phyloP scores from a whole-genome alignment of 1,140 invertebrate genomes.

The Zaprionus camerounensis region DNA sequence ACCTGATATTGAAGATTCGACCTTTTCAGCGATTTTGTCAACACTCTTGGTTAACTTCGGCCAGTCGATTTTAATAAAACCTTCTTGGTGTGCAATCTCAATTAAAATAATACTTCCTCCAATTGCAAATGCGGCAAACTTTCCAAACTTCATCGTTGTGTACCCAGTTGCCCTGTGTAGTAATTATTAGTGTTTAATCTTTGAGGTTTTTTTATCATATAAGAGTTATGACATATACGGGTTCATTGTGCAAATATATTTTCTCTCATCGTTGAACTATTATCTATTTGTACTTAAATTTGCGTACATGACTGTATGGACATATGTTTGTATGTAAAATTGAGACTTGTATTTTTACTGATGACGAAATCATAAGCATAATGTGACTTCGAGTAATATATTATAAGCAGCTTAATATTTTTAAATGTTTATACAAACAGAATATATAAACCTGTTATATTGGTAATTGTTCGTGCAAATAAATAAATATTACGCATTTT shows the following conservation, averaged over 20 bases:
- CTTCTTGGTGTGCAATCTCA: conserved; percentile 95
- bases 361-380: neutral
- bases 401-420: neutral
- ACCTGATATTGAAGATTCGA: conserved; percentile 90
- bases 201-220: neutral
- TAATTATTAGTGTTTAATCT: neutral
- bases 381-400: conserved; percentile 1
- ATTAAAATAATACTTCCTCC: conserved; percentile 95
- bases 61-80: conserved; percentile 97
- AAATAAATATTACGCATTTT: neutral
- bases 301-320: neutral
- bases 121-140: conserved; percentile 93
- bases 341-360: neutral
- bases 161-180: conserved; percentile 93
- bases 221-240: neutral
- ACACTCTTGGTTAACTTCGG: conserved; percentile 92
- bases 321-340: neutral
- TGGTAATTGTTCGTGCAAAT: neutral
- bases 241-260: neutral
- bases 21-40: conserved; percentile 92
- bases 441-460: neutral
- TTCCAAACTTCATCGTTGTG: conserved; percentile 95
- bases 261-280: neutral
- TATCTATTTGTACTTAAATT: neutral
- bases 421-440: neutral